Evolutionary conservation across 2,113 vertebrate species (phyloP), one percentile per base, ranked within the genome.

Genomic region (Cochlearius cochlearius): DNA sequence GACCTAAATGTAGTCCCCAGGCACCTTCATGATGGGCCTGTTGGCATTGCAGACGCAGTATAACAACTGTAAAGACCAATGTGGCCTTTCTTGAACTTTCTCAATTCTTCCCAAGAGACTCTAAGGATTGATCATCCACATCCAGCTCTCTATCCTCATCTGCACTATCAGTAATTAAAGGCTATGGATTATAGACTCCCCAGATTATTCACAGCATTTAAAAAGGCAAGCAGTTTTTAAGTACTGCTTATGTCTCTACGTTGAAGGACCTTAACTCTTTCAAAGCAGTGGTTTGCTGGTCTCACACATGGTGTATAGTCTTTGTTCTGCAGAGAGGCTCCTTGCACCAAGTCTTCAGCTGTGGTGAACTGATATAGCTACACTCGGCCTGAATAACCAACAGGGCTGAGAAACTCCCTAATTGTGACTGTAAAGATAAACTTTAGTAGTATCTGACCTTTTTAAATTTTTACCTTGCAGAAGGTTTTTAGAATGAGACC

Each of bases 41-140:
- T 22, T 76, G 79, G 68, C 4, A 1, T 73, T 80, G 75, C 53
- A 81, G 75, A 19, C 7, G 7, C 10, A 50, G 45, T 64, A 74
- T 78, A 92, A 60, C 29, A 78, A 86, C 50, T 66, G 62, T 64
- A 69, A 94, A 92, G 85, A 64, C 60, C 55, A 26, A 15, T 2
- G 34, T 84, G 78, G 56, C 87, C 60, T 83, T 90, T 79, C 66
- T 15, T 74, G 60, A 84, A 55, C 82, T 84, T 75, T 64, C 67
- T 60, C 8, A 53, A 5, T 84, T 83, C 69, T 59, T 60, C 83
- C 77, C 72, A 52, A 71, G 73, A 45, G 67, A 27, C 52, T 83
- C 32, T 66, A 64, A 79, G 55, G 26, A 64, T 39, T 15, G 14
- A 49, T 49, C 60, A 75, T 63, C 43, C 71, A 26, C 38, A 74